Conservation (phyloP, 2,797 vertebrate genomes). For the Babyrousa celebensis region DNA sequence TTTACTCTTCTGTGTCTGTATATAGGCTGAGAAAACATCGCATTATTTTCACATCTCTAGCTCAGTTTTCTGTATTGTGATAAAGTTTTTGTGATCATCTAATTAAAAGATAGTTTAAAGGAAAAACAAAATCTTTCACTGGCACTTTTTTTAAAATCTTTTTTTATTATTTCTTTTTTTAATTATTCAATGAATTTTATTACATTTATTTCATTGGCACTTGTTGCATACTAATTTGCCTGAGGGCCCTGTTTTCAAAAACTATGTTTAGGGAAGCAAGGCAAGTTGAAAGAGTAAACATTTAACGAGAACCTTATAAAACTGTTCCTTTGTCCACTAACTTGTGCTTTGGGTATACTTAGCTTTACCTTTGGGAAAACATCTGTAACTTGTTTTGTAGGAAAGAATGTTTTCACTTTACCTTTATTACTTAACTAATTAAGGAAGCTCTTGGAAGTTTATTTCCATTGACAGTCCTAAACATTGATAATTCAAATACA, state of each 20-base stretch:
- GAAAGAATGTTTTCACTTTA: constrained; percentile 57
- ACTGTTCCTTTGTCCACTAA: constrained; percentile 19
- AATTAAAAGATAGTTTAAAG: constrained; percentile 62
- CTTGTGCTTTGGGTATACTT: constrained; percentile 29
- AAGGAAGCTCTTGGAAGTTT: constrained; percentile 58
- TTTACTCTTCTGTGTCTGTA: constrained; percentile 50
- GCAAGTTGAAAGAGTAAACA: constrained; percentile 49
- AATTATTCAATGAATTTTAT: no score
- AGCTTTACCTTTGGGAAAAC: constrained; percentile 43
- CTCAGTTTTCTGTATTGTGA: constrained; percentile 60
- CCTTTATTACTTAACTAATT: constrained; percentile 62
- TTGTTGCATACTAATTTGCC: constrained; percentile 51
- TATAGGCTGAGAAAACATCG: neutral
- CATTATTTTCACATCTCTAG: constrained; percentile 53
- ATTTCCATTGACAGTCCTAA: constrained; percentile 36
- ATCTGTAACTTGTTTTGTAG: constrained; percentile 34
- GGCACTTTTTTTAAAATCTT: neutral
- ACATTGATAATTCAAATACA: constrained; percentile 54
- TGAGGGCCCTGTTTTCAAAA: neutral
- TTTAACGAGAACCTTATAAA: constrained; percentile 63
- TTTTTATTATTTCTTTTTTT: no score
- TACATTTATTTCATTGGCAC: neutral
- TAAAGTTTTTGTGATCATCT: constrained; percentile 57
- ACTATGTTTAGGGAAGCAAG: constrained; percentile 31
- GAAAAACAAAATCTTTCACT: constrained; percentile 51